Base-by-base conservation (phyloP, 2,113 vertebrate species). In the Microtus ochrogaster region DNA sequence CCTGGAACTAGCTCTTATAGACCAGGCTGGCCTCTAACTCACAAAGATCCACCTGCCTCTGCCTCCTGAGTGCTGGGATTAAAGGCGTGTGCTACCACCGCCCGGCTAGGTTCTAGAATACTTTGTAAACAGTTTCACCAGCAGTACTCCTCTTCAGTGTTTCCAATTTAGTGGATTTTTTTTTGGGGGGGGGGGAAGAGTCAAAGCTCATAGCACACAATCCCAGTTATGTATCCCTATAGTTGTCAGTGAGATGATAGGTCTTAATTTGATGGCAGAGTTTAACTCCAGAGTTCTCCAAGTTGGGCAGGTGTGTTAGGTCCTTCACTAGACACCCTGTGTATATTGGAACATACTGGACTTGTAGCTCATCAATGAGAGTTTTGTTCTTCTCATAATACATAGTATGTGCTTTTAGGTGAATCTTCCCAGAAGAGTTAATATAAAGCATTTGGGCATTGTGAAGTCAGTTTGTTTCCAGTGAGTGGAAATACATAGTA, bases 361-460 rank as follows among this genome's bases (percentile, higher is more conserved):
- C 55, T 85, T 95, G 33, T 94, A 66, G 16, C 16, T 4, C 6
- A 41, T 24, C 52, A 79, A 2, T 66, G 85, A 84, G 13, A 47
- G 1, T 47, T 89, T 47, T 96, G 55, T 94, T 33, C n/a, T 91
- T 92, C 88, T 89, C 22, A 16, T 89, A 39, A 49, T n/a, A 39
- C 83, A 77, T 6, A 52, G 5, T 19, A 11, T 26, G 70, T 72
- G 66, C 22, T 70, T 2, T 90, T 84, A 52, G 12, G 81, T 4
- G 26, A 68, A 72, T 61, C 49, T 61, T 96, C 92, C 91, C 44
- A 89, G 47, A 81, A 61, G 21, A 76, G 33, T 92, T 94, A 55
- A 17, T 86, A 47, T 79, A 83, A 92, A 93, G 65, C 89, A 79
- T 47, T 85, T 85, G 22, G n/a, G 19, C 39, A 41, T 94, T 73